phyloP scores from a whole-genome alignment of 92 coral and sea anemone genomes.

The Bergia sp. region DNA sequence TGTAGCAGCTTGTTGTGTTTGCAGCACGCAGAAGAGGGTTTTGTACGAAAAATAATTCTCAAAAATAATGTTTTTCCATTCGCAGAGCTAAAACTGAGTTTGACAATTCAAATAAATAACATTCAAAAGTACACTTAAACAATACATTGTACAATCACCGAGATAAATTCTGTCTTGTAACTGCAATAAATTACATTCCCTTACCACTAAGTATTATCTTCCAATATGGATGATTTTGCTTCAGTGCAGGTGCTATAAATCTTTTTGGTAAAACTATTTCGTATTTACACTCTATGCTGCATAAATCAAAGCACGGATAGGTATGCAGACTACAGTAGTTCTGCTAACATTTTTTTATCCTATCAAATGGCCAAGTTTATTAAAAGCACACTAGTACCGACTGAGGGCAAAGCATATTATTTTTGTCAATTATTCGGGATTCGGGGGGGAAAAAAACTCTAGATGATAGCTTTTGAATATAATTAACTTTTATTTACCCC shows the following conservation, averaged over 20 bases:
- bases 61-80: constrained; percentile 12
- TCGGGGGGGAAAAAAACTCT: no score
- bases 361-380: neutral
- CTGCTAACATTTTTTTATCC: no score
- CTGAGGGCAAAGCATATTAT: neutral
- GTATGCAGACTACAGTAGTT: no score
- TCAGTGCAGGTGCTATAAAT: neutral
- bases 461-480: no score
- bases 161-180: neutral
- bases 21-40: neutral
- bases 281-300: neutral
- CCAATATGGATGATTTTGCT: constrained; percentile 12
- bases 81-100: neutral
- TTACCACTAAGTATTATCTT: neutral
- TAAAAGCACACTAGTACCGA: neutral
- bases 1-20: neutral
- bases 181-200: neutral
- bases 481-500: no score
- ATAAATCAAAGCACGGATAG: neutral
- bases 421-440: no score
- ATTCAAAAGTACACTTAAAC: neutral
- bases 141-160: neutral
- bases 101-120: constrained; percentile 1
- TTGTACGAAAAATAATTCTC: neutral
- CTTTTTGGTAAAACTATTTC: constrained; percentile 9